A percentile compares a stretch with the other conserved stretches of the same genome.
These are phyloP conservation scores for Semaprochilodus insignis DNA, from an alignment of 2,797 vertebrate genomes.

Conservation along the genomic window DNA sequence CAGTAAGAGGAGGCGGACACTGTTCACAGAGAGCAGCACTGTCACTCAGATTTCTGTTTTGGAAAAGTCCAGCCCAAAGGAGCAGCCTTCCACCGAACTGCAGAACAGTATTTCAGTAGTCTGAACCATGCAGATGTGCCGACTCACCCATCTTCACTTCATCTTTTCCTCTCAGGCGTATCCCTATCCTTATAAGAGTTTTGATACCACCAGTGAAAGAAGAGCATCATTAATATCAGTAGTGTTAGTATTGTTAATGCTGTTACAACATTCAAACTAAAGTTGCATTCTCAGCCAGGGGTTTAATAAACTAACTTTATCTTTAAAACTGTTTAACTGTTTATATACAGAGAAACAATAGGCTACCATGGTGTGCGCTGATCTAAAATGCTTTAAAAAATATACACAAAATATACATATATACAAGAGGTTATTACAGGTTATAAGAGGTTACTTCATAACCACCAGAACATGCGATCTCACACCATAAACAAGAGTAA, in stretches of 20 bases:
- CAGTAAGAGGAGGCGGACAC: constrained; percentile 61
- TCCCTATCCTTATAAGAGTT: neutral
- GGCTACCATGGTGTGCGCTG: neutral
- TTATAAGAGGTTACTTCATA: neutral
- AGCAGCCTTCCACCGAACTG: constrained; percentile 63
- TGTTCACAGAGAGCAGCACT: constrained; percentile 68
- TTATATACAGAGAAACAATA: neutral
- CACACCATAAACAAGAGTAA: neutral
- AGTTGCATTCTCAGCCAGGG: neutral
- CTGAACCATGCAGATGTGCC: constrained; percentile 64
- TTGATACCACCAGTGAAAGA: neutral
- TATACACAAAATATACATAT: too few relatives aligned
- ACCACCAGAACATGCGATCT: neutral
- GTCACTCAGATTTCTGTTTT: constrained; percentile 83
- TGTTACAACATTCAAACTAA: neutral
- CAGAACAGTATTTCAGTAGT: constrained; percentile 74
- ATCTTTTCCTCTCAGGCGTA: neutral
- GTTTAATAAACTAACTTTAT: neutral
- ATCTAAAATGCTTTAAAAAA: neutral
- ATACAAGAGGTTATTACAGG: neutral
- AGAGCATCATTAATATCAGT: neutral
- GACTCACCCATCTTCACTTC: neutral
- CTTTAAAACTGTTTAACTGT: neutral
- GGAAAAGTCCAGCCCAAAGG: constrained; percentile 70
- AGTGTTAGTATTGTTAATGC: neutral